Percentiles rank a stretch among this genome's conserved stretches.
These are phyloP conservation scores for Drosophila antonietae DNA, from an alignment of 2,888 invertebrate species.

Conservation along the genomic window DNA sequence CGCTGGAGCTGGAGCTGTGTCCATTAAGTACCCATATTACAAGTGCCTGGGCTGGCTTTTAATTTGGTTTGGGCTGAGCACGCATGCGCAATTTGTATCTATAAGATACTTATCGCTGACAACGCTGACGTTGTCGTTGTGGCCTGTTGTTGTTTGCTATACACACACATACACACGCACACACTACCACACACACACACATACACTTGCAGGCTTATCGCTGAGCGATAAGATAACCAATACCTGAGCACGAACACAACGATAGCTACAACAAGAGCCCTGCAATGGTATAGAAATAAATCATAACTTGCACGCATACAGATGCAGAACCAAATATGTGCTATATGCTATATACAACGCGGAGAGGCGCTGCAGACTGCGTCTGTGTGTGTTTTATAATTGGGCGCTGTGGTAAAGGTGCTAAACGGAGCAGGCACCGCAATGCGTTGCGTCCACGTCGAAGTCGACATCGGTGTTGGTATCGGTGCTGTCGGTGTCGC, in stretches of 20 bases:
- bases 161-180: conserved; percentile 27
- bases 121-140: conserved; percentile 25
- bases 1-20: conserved; percentile 8
- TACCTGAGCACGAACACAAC: conserved; percentile 30
- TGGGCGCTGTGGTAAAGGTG: conserved; percentile 72
- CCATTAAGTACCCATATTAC: conserved; percentile 9
- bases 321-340: conserved; percentile 13
- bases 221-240: conserved; percentile 81
- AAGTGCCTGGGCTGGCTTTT: conserved; percentile 16
- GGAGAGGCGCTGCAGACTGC: conserved; percentile 30
- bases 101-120: conserved; percentile 78
- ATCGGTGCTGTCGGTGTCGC: conserved; percentile 25
- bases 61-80: conserved; percentile 63
- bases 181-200: conserved; percentile 9
- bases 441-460: conserved; percentile 72
- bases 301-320: conserved; percentile 63
- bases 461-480: conserved; percentile 36
- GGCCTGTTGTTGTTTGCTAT: conserved; percentile 58
- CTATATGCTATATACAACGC: conserved; percentile 32
- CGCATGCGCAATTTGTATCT: conserved; percentile 83
- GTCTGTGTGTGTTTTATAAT: conserved; percentile 68
- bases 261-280: conserved; percentile 19
- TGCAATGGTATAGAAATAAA: conserved; percentile 64
- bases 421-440: conserved; percentile 72
- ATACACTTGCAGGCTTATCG: conserved; percentile 49